Evolutionary conservation across 2,797 vertebrate genomes (phyloP).

Genomic region (Sebastolobus alascanus): DNA sequence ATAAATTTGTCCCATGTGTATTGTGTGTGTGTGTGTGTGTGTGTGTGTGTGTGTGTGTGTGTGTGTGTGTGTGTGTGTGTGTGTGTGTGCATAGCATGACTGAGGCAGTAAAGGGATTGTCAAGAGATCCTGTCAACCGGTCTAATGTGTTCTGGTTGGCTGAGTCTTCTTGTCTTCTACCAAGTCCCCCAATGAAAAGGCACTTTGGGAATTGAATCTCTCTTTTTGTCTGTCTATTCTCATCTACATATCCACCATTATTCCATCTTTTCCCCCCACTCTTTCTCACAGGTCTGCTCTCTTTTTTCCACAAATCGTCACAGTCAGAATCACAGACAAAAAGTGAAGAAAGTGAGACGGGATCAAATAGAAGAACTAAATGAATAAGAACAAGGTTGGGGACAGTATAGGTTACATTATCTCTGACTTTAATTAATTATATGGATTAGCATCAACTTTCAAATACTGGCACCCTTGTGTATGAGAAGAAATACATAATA

Average conservation of each 20-base stretch:
- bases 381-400: neutral
- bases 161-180: slow-evolving; percentile 46
- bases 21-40: neutral
- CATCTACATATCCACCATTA: neutral
- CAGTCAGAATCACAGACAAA: neutral
- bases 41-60: slow-evolving; percentile 1
- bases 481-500: neutral
- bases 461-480: neutral
- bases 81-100: slow-evolving; percentile 23
- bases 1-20: neutral
- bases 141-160: slow-evolving; percentile 55
- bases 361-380: neutral
- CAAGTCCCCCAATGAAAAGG: slow-evolving; percentile 25
- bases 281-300: slow-evolving; percentile 27
- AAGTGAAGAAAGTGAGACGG: neutral
- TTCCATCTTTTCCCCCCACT: neutral
- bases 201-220: slow-evolving; percentile 63
- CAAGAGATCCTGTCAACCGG: slow-evolving; percentile 56
- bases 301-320: slow-evolving; percentile 41
- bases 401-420: neutral
- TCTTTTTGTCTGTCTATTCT: slow-evolving; percentile 8
- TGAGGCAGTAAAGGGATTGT: slow-evolving; percentile 26
- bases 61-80: neutral
- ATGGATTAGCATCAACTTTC: neutral
- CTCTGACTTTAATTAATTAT: neutral